These are phyloP conservation scores for Heliopora coerulea DNA, from an alignment of 92 coral and sea anemone genomes.

Conservation along the genomic window DNA sequence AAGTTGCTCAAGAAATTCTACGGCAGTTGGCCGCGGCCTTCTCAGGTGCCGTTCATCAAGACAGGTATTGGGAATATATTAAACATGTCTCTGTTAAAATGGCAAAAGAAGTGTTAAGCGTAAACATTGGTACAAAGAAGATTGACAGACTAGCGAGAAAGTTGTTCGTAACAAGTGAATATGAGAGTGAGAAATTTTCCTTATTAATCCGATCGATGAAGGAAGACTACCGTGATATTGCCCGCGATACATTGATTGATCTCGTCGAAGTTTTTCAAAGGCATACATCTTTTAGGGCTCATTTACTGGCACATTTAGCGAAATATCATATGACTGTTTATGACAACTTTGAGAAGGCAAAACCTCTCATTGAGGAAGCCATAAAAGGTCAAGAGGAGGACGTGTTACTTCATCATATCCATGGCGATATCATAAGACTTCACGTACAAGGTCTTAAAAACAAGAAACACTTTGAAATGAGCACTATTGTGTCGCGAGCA, in stretches of 20 bases:
- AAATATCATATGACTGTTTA: constrained; percentile 61
- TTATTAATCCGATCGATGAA: constrained; percentile 64
- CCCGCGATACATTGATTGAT: constrained; percentile 64
- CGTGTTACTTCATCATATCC: constrained; percentile 70
- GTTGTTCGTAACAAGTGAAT: constrained; percentile 75
- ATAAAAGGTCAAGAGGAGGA: constrained; percentile 57
- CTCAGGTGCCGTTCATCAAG: neutral
- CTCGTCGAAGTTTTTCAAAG: constrained; percentile 56
- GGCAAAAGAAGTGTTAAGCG: constrained; percentile 62
- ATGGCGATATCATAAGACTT: constrained; percentile 72
- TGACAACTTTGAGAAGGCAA: constrained; percentile 45
- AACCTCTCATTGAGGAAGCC: constrained; percentile 63
- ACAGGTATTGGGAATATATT: constrained; percentile 35
- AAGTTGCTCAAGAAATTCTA: constrained; percentile 78
- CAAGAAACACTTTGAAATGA: constrained; percentile 35
- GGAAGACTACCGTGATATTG: constrained; percentile 50
- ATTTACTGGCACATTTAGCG: constrained; percentile 75
- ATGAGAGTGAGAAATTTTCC: constrained; percentile 71
- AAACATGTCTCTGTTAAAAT: constrained; percentile 64
- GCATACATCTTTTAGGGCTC: constrained; percentile 69
- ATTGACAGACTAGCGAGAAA: constrained; percentile 75
- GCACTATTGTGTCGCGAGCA: constrained; percentile 55
- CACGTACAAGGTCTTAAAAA: constrained; percentile 59
- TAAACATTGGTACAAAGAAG: constrained; percentile 50
- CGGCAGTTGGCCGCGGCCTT: constrained; percentile 43